These are phyloP conservation scores for Megalonaias nervosa DNA, from an alignment of 1,140 invertebrate species.

Conservation along the genomic window DNA sequence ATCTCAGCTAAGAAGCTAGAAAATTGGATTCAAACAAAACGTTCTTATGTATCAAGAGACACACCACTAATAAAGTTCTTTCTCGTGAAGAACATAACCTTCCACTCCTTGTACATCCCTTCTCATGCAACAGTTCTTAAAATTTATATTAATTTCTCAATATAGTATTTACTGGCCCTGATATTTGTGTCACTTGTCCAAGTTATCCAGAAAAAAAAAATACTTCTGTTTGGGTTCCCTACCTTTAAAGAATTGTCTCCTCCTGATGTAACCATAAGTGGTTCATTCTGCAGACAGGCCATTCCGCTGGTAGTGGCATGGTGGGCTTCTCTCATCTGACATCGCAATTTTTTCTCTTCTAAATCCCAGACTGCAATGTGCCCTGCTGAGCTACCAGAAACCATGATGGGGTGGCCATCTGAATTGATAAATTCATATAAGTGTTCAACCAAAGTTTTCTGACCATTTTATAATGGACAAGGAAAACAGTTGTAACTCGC, in stretches of 20 bases:
- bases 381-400: constrained; percentile 81
- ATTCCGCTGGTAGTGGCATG: constrained; percentile 81
- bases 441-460: not conserved
- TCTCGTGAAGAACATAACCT: no score
- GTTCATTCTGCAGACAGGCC: constrained; percentile 88
- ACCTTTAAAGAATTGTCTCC: constrained; percentile 95
- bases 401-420: constrained; percentile 90
- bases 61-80: no score
- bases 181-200: no score
- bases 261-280: constrained; percentile 91
- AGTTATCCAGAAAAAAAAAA: not conserved
- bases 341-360: constrained; percentile 84
- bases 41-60: no score
- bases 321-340: constrained; percentile 85
- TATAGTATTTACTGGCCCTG: no score
- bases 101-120: no score
- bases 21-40: no score
- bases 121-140: no score
- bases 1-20: no score
- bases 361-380: constrained; percentile 96
- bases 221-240: constrained; percentile 1
- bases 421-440: constrained; percentile 19
- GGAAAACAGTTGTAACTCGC: no score
- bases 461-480: no score
- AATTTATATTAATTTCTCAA: no score